Evolutionary conservation across 2,113 vertebrate genomes (phyloP), one percentile per base, ranked within the genome.

Genomic region (Chamaea fasciata): DNA sequence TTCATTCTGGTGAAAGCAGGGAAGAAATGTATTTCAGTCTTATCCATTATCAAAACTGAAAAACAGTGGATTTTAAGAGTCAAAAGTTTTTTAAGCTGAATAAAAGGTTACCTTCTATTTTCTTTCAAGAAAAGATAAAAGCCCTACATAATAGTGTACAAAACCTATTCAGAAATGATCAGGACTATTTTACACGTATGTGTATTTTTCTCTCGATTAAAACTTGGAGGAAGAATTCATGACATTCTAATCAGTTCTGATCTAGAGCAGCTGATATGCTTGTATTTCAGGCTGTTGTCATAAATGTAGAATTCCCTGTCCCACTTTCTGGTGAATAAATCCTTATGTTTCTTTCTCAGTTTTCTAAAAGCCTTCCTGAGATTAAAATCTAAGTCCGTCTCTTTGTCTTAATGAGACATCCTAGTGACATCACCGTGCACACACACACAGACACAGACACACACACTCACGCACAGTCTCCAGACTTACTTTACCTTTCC

Each of bases 291-390:
- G 42, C 37, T 62, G n/a, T 73, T 94, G 41, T 87, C 59, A 12
- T 74, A 85, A 95, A 52, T 87, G 70, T 71, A 85, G 86, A 93
- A 95, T 79, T 83, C 80, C 49, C n/a, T 83, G 69, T 87, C 90
- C 87, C 26, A 67, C 21, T 75, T 94, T 89, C 87, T 95, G 57
- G 49, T 79, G 41, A 94, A 76, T 28, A 94, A 95, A 83, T 63
- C 15, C 65, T 64, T 80, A 65, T 18, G 33, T 24, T 74, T 96
- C 44, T 83, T 52, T 50, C 42, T 94, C 39, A 35, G 24, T 73
- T 90, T 95, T 83, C 62, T 74, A 77, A 84, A 92, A 86, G 28
- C 11, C 10, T 63, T 86, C 53, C 49, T 77, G 73, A 70, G 47
- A 79, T 53, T 85, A 89, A 89, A 94, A 87, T 55, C 68, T 80